Evolutionary conservation across 2,113 vertebrate species (phyloP).

Genomic region (Marmota monax): DNA sequence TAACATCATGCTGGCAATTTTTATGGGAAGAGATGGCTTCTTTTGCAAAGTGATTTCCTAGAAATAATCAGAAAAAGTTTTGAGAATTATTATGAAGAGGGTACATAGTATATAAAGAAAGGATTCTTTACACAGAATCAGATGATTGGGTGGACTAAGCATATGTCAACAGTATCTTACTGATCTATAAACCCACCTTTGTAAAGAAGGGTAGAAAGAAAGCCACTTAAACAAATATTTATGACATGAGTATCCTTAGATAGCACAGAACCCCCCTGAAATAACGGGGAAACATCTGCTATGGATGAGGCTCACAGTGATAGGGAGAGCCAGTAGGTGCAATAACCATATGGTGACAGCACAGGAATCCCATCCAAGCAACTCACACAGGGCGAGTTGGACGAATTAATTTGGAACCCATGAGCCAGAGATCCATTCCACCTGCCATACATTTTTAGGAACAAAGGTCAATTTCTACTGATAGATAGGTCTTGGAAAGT

Average conservation of each 20-base stretch:
- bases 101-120: conserved; percentile 67
- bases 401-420: not conserved
- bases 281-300: not conserved
- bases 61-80: conserved; percentile 61
- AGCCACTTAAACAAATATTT: not conserved
- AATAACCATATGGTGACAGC: not conserved
- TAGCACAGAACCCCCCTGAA: not conserved
- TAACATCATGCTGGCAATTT: conserved; percentile 70
- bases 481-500: not conserved
- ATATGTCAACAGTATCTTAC: conserved; percentile 75
- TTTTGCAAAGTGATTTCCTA: conserved; percentile 95
- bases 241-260: conserved; percentile 81
- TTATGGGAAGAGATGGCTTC: conserved; percentile 91
- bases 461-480: not conserved
- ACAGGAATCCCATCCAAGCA: too few species aligned
- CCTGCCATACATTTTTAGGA: not conserved
- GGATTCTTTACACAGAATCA: conserved; percentile 44
- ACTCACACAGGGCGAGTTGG: not conserved
- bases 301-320: not conserved
- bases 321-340: not conserved
- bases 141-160: conserved; percentile 84
- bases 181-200: conserved; percentile 75
- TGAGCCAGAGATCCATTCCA: not conserved
- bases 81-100: conserved; percentile 60
- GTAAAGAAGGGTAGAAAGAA: too few species aligned